These are phyloP conservation scores for Metaphire vulgaris DNA, from an alignment of 1,140 invertebrate genomes.

Conservation along the genomic window DNA sequence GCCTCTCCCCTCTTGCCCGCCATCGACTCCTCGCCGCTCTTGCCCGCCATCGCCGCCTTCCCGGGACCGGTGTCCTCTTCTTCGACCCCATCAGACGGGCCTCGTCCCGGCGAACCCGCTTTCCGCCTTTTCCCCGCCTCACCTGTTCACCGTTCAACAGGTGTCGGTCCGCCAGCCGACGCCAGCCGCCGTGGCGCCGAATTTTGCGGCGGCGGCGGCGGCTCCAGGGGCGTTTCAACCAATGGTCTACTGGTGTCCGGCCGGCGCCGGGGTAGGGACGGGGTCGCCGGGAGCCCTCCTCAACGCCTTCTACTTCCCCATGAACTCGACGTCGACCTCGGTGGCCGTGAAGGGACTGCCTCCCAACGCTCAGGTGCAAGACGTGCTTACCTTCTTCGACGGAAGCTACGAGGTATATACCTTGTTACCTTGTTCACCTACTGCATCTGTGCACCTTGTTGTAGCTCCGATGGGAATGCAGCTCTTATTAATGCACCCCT, in stretches of 20 bases:
- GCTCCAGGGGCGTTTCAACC: constrained; percentile 51
- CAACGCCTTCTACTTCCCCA: constrained; percentile 5
- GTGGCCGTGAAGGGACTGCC: constrained; percentile 56
- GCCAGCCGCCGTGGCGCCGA: neutral
- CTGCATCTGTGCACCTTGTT: no score
- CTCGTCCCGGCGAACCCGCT: constrained; percentile 35
- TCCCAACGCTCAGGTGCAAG: constrained; percentile 48
- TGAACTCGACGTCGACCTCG: constrained; percentile 56
- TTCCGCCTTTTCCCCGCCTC: constrained; percentile 53
- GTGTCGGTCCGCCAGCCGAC: neutral
- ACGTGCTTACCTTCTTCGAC: constrained; percentile 54
- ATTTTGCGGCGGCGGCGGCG: no score
- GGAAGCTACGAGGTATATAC: constrained; percentile 55
- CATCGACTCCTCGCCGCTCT: neutral
- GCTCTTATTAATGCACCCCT: no score
- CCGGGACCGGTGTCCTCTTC: no score
- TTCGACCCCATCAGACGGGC: no score
- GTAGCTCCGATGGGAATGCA: no score
- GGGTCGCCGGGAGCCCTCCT: neutral
- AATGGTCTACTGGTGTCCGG: constrained; percentile 69
- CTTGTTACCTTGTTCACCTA: no score
- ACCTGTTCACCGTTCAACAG: constrained; percentile 48
- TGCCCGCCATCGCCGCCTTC: neutral
- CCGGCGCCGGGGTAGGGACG: no score
- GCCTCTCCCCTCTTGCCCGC: neutral